Percentiles rank a stretch among this genome's conserved stretches.
Evolutionary conservation across 92 coral and sea anemone genomes (phyloP).

Genomic region (Pocillopora meandrina): DNA sequence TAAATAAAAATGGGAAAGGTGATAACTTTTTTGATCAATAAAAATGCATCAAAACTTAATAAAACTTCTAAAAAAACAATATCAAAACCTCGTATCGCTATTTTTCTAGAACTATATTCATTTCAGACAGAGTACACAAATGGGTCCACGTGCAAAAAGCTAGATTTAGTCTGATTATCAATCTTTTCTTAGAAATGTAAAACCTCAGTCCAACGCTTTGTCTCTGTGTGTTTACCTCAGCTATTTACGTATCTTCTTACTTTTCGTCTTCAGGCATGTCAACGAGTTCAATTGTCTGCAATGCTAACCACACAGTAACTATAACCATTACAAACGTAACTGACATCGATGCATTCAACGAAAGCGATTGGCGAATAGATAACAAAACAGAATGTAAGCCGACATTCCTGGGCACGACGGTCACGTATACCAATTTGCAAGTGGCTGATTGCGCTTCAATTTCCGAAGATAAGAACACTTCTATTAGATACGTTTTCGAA

Average conservation of each 20-base stretch:
- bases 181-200: no score
- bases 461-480: background rate
- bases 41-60: no score
- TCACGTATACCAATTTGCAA: background rate
- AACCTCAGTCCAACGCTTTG: no score
- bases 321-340: background rate
- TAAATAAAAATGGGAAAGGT: no score
- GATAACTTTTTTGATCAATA: no score
- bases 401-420: background rate
- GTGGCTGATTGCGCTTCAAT: background rate
- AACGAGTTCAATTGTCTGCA: background rate
- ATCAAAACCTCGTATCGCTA: no score
- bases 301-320: background rate
- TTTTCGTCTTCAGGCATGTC: background rate
- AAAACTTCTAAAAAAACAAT: no score
- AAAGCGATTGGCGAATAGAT: constrained; percentile 3
- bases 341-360: background rate
- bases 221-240: no score
- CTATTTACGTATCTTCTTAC: background rate
- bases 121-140: no score
- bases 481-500: background rate
- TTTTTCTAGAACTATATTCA: no score
- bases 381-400: background rate
- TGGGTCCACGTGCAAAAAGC: no score
- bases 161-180: no score